A percentile compares a stretch with the other conserved stretches of the same genome.
Evolutionary conservation across 2,113 vertebrate genomes (phyloP).

Genomic region (Circaetus cinerascens): DNA sequence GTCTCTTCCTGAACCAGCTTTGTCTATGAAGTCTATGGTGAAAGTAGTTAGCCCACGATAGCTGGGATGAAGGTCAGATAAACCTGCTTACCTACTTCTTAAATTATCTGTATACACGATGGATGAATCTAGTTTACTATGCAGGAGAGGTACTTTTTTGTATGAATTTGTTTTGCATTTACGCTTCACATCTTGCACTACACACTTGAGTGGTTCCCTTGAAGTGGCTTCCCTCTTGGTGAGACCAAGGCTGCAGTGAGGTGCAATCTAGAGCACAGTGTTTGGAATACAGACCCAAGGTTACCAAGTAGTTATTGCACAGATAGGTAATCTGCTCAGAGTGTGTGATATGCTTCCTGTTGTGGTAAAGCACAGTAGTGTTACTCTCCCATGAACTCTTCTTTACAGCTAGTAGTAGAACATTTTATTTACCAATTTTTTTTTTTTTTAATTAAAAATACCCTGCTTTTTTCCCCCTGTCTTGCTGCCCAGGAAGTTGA

Average conservation of each 20-base stretch:
- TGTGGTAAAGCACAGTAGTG: not conserved
- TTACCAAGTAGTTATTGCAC: not conserved
- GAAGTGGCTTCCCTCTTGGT: not conserved
- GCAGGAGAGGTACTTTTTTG: not conserved
- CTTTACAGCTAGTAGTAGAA: not conserved
- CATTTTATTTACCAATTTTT: not conserved
- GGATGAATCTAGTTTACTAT: not conserved
- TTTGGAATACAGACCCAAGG: not conserved
- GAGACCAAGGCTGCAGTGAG: not conserved
- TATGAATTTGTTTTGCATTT: not conserved
- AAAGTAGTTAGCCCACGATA: not conserved
- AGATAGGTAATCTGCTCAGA: not conserved
- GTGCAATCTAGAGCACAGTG: not conserved
- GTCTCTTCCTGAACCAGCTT: not conserved
- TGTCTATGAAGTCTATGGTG: not conserved
- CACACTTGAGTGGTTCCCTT: not conserved
- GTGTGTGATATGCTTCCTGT: not conserved
- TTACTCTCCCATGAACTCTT: not conserved
- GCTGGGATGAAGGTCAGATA: not conserved
- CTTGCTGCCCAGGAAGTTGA: constrained; percentile 85
- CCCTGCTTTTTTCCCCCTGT: not conserved
- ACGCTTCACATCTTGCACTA: not conserved
- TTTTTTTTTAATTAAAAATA: not conserved
- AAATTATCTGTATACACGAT: fast-evolving
- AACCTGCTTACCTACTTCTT: not conserved